Percentiles rank a stretch among this genome's conserved stretches.
These are phyloP conservation scores for Chiloscyllium plagiosum DNA, from an alignment of 2,113 vertebrate species.

Conservation along the genomic window DNA sequence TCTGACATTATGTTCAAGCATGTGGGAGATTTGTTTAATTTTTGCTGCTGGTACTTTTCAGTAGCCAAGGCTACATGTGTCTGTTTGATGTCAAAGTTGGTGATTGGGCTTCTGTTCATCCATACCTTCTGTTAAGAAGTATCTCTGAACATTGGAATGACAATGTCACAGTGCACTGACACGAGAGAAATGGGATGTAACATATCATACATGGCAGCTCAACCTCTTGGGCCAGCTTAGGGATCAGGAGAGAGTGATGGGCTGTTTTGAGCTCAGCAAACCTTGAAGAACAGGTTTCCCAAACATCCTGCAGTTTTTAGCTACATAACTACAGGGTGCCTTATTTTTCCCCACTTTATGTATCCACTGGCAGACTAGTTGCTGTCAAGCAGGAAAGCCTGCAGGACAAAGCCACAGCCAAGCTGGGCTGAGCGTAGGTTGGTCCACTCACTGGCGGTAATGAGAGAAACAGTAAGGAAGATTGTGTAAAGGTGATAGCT, in stretches of 20 bases:
- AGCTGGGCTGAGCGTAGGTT: neutral
- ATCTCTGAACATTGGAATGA: neutral
- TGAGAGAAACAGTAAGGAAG: neutral
- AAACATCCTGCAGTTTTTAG: neutral
- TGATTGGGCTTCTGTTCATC: neutral
- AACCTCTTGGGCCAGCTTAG: neutral
- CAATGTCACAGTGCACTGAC: neutral
- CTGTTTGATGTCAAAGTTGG: neutral
- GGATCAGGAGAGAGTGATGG: neutral
- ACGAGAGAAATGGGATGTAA: neutral
- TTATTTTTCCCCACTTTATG: neutral
- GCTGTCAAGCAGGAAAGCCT: neutral
- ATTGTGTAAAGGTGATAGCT: neutral
- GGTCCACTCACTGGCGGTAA: neutral
- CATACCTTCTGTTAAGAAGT: neutral
- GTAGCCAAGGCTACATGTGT: neutral
- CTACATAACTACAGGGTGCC: neutral
- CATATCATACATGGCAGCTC: neutral
- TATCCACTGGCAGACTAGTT: neutral
- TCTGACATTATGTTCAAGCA: neutral
- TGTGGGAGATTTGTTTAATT: neutral
- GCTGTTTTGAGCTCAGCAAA: neutral
- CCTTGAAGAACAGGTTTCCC: neutral
- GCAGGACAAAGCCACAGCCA: neutral
- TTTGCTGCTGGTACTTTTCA: neutral